Evolutionary conservation across 1,140 invertebrate genomes (phyloP).

Genomic region (Sarcophaga bullata): DNA sequence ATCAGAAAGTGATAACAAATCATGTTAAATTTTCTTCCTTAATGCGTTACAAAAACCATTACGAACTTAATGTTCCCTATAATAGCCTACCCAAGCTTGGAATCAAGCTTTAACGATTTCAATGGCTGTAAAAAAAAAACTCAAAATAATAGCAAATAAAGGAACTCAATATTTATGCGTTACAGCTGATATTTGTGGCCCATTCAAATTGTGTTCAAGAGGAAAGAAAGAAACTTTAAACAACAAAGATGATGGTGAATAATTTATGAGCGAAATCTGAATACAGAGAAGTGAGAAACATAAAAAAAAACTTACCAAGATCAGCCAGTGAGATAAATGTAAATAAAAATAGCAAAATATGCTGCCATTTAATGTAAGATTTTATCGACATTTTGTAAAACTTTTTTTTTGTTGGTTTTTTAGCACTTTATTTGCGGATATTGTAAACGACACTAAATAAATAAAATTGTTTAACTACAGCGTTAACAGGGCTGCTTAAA

Average conservation of each 20-base stretch:
- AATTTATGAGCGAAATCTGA: conserved; percentile 17
- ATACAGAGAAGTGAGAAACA: conserved; percentile 2
- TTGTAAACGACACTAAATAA: too few relatives aligned
- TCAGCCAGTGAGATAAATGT: background rate
- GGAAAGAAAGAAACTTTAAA: background rate
- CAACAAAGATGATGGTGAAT: conserved; percentile 6
- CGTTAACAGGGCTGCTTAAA: too few relatives aligned
- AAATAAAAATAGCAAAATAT: conserved; percentile 36
- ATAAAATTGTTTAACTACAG: too few relatives aligned
- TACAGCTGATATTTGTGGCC: background rate
- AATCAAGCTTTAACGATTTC: too few relatives aligned
- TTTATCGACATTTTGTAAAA: conserved; percentile 23
- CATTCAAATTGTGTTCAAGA: background rate
- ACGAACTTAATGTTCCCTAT: too few relatives aligned
- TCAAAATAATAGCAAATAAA: background rate
- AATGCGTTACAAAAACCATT: too few relatives aligned
- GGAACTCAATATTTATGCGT: background rate
- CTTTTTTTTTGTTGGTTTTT: background rate
- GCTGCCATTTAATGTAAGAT: background rate
- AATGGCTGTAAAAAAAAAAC: too few relatives aligned
- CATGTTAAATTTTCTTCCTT: too few relatives aligned
- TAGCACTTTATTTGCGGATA: too few relatives aligned
- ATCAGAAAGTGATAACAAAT: too few relatives aligned
- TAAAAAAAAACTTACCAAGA: conserved; percentile 32
- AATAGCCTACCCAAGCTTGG: too few relatives aligned